Base-by-base conservation (phyloP, 92 coral and sea anemone genomes). In the Phymanthus crucifer region DNA sequence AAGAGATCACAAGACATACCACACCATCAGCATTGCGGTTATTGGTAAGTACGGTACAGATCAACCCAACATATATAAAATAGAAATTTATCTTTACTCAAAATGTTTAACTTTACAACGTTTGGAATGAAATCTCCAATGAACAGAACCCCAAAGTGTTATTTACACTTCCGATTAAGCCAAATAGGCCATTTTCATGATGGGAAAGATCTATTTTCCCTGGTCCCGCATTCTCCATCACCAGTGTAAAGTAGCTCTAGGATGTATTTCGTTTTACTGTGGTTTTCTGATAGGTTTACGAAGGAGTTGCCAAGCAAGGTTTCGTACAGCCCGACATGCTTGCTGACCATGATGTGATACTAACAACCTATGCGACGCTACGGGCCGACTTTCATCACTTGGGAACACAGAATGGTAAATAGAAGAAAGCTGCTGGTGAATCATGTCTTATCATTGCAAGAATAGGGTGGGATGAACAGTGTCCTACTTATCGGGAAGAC, bases 281-380 rank as follows among this genome's bases (percentile, higher is more conserved):
- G n/a, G n/a, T n/a, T n/a, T n/a, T n/a, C n/a, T n/a, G n/a, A 2
- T 79, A 96, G 99, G 96, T 96, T 4, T 96, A 96, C 52, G 90
- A 93, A 86, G 99, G 99, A 45, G 99, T 96, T 16, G 80, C 90
- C 31, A 93, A 87, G 50, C 92, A 89, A 81, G 99, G 99, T 33
- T 96, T 93, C 73, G 87, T 96, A 37, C 89, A 89, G 14, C 99
- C 99, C 35, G 90, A 88, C 1, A 87, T 93, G 40, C 89, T 93
- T 77, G 93, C 94, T 26, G 92, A 93, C 69, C 89, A 96, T 83
- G 99, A 96, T 58, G 84, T 96, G 19, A 88, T 96, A 70, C 83
- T 96, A 45, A 96, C 99, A 33, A 96, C 96, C 23, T 96, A 96
- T 72, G 72, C 97, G 31, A 94, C 93, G 2, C 87, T 96, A 70